phyloP scores from a whole-genome alignment of 2,888 invertebrate genomes.

The Andrena minutula region DNA sequence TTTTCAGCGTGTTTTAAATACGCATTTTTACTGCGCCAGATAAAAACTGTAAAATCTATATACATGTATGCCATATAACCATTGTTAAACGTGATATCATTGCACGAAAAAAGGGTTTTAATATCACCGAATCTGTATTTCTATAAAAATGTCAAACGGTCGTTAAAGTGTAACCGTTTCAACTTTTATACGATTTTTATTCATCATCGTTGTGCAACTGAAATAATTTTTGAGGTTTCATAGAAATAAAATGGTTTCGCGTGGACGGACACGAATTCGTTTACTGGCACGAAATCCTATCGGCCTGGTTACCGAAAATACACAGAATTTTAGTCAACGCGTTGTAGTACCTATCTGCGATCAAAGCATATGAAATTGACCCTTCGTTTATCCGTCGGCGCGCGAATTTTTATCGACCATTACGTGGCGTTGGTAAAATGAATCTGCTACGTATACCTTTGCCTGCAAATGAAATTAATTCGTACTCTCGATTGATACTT shows the following conservation, averaged over 20 bases:
- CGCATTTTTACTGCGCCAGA: no score
- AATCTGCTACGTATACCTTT: background rate
- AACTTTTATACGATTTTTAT: slow-evolving; percentile 7
- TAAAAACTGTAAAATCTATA: no score
- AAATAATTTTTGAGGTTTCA: slow-evolving; percentile 1
- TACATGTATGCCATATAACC: no score
- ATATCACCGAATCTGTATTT: background rate
- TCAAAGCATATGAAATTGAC: background rate
- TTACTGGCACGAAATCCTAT: no score
- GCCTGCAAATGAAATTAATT: slow-evolving; percentile 8
- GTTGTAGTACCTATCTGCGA: slow-evolving; percentile 1
- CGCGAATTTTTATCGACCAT: slow-evolving; percentile 16
- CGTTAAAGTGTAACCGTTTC: background rate
- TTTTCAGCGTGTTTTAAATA: no score
- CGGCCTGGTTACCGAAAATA: background rate
- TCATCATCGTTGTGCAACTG: background rate
- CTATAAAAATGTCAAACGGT: background rate
- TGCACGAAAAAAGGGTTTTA: no score
- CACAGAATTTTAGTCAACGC: no score
- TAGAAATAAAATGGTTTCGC: no score
- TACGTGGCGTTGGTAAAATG: background rate
- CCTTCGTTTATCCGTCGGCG: background rate
- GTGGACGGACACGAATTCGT: no score
- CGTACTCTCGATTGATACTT: background rate
- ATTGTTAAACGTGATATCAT: no score